Evolutionary conservation across 2,797 vertebrate species (phyloP).

Genomic region (Clangula hyemalis): DNA sequence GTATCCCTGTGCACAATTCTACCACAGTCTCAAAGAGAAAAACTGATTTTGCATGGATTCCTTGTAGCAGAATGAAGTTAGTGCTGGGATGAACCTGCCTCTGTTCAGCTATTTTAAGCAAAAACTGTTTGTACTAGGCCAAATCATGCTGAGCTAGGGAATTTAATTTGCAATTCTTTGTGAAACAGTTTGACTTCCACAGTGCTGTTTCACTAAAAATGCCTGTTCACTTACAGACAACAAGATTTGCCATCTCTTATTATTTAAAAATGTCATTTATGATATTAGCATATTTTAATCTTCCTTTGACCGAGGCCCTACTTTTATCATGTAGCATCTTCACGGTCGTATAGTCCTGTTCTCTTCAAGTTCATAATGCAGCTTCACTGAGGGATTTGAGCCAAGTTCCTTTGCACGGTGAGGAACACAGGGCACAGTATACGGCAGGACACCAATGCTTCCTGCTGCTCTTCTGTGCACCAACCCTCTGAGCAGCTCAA

Average conservation of each 20-base stretch:
- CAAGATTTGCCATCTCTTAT: background rate
- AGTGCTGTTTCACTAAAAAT: background rate
- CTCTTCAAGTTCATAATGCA: background rate
- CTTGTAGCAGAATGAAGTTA: constrained; percentile 33
- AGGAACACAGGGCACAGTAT: background rate
- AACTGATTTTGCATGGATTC: constrained; percentile 29
- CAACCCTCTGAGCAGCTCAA: background rate
- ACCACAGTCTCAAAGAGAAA: background rate
- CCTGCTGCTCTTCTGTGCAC: background rate
- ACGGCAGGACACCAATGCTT: background rate
- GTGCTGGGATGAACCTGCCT: constrained; percentile 29
- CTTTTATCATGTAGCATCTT: background rate
- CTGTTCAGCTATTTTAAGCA: constrained; percentile 45
- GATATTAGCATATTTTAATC: background rate
- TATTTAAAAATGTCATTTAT: background rate
- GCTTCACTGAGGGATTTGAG: background rate
- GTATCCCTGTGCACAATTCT: background rate
- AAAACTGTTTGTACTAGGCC: constrained; percentile 44
- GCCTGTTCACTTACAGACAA: background rate
- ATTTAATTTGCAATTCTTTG: constrained; percentile 62
- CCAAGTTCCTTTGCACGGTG: background rate
- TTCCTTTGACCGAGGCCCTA: background rate
- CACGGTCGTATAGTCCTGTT: background rate
- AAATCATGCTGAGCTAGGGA: constrained; percentile 51
- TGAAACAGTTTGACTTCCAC: constrained; percentile 24